phyloP scores from a whole-genome alignment of 2,113 vertebrate species.

The Rhinolophus ferrumequinum region DNA sequence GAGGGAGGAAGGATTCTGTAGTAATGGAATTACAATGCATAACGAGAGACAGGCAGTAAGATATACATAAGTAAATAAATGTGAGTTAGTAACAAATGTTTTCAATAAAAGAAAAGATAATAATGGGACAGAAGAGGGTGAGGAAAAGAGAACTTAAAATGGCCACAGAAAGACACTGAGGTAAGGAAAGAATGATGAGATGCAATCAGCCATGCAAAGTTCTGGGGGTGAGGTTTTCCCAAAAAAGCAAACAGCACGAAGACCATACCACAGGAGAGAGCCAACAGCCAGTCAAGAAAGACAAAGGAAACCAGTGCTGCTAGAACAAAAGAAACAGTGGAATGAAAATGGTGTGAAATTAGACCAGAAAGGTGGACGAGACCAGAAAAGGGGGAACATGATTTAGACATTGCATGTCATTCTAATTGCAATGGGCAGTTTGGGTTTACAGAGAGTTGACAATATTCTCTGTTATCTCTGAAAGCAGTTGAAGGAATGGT shows the following conservation, averaged over 20 bases:
- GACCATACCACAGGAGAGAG: neutral
- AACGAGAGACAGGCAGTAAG: neutral
- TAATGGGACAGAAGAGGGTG: neutral
- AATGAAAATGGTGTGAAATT: neutral
- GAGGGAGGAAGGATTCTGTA: neutral
- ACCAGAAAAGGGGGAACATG: neutral
- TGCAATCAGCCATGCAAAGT: neutral
- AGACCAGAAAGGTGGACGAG: neutral
- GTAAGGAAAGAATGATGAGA: neutral
- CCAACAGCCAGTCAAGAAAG: neutral
- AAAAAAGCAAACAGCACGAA: neutral
- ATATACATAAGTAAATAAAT: neutral
- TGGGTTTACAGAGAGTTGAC: neutral
- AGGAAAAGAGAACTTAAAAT: neutral
- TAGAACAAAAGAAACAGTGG: neutral
- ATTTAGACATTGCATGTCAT: neutral
- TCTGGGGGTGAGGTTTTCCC: neutral
- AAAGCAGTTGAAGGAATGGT: neutral
- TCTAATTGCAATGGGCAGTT: neutral
- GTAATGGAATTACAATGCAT: neutral
- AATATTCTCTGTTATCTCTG: neutral
- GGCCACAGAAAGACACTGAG: neutral
- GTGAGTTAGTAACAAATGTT: neutral
- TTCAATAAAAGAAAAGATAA: neutral
- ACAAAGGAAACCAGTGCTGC: neutral